phyloP scores from a whole-genome alignment of 2,797 vertebrate species.

The Sebastes cheni region DNA sequence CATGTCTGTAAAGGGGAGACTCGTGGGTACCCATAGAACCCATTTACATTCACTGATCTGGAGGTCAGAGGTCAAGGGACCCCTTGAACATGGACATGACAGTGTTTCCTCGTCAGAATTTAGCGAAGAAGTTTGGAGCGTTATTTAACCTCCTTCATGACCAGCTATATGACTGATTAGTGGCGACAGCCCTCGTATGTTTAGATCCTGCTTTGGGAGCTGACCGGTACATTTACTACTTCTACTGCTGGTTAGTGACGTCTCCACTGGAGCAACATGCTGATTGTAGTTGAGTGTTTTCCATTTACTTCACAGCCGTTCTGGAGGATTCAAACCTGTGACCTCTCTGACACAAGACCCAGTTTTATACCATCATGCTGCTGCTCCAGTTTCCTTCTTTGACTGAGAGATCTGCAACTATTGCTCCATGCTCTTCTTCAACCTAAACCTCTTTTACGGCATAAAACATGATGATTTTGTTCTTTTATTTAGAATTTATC shows the following conservation, averaged over 20 bases:
- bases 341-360: not conserved
- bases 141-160: too few relatives aligned
- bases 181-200: not conserved
- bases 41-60: too few relatives aligned
- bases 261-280: not conserved
- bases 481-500: not conserved
- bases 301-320: slow-evolving; percentile 10
- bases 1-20: too few relatives aligned
- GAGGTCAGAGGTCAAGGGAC: too few relatives aligned
- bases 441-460: not conserved
- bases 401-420: not conserved
- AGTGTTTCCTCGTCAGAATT: too few relatives aligned
- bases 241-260: not conserved
- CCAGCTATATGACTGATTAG: too few relatives aligned
- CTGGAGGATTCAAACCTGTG: not conserved
- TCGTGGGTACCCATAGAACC: too few relatives aligned
- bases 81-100: too few relatives aligned
- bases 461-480: not conserved
- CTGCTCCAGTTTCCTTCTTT: not conserved
- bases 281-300: not conserved
- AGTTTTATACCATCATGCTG: not conserved
- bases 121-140: too few relatives aligned
- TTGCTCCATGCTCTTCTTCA: not conserved
- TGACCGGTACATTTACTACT: not conserved
- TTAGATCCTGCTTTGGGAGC: not conserved